A percentile compares a stretch with the other conserved stretches of the same genome.
These are phyloP conservation scores for Falco punctatus DNA, from an alignment of 2,113 vertebrate species.

Conservation along the genomic window DNA sequence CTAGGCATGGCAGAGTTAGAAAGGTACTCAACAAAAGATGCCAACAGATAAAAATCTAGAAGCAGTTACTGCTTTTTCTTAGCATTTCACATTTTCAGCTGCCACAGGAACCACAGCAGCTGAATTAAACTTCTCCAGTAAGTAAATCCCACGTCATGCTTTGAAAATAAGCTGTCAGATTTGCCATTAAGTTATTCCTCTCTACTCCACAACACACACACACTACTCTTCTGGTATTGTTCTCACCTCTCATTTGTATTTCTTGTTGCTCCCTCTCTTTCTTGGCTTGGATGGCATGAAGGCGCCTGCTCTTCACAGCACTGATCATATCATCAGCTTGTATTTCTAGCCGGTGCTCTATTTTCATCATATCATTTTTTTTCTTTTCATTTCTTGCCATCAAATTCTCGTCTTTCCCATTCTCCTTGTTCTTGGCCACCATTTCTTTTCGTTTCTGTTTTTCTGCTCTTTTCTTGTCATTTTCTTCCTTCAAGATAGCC, in stretches of 20 bases:
- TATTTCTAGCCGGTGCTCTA: constrained; percentile 60
- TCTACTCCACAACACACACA: background rate
- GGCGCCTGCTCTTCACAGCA: constrained; percentile 90
- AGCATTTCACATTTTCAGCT: background rate
- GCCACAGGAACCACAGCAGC: background rate
- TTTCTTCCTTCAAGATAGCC: constrained; percentile 91
- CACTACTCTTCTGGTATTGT: background rate
- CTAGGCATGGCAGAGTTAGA: background rate
- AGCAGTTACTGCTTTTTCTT: background rate
- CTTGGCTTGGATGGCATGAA: constrained; percentile 92
- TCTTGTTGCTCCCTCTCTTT: constrained; percentile 93
- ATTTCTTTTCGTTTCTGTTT: constrained; percentile 90
- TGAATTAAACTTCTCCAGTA: background rate
- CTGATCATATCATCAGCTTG: constrained; percentile 93
- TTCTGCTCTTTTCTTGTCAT: constrained; percentile 91
- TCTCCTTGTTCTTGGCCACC: constrained; percentile 85
- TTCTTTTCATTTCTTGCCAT: constrained; percentile 81
- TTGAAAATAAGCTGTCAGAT: background rate
- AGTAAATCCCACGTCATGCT: background rate
- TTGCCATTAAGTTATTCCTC: background rate
- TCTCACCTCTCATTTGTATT: constrained; percentile 88
- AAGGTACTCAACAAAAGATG: background rate
- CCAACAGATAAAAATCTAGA: background rate
- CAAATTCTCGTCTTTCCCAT: constrained; percentile 69
- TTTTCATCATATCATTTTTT: constrained; percentile 71